A percentile compares a stretch with the other conserved stretches of the same genome.
These are phyloP conservation scores for Uria aalge DNA, from an alignment of 2,113 vertebrate genomes.

Conservation along the genomic window DNA sequence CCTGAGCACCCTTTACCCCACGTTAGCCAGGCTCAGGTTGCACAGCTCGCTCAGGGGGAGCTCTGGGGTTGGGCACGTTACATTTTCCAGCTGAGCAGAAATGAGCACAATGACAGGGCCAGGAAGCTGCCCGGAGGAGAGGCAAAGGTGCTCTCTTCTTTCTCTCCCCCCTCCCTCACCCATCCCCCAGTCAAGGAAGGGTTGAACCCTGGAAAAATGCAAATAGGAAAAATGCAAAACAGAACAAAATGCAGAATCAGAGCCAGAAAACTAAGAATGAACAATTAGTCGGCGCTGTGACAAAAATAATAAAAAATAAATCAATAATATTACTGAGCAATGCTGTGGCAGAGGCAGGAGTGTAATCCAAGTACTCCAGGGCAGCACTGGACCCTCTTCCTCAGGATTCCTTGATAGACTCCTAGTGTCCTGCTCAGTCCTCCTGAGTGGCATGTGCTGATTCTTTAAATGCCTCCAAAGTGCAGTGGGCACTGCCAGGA, in stretches of 20 bases:
- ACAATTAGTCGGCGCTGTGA: background rate
- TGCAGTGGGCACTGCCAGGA: background rate
- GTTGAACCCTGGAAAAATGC: background rate
- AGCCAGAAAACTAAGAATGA: background rate
- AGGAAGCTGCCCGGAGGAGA: background rate
- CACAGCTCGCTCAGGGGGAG: background rate
- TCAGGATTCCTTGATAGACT: background rate
- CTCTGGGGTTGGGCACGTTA: fast-evolving
- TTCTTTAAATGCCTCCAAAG: background rate
- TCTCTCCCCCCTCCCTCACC: background rate
- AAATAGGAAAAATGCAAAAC: background rate
- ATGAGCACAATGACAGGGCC: background rate
- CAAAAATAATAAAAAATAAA: background rate
- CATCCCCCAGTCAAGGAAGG: background rate
- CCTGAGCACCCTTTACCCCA: background rate
- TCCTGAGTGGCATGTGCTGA: background rate
- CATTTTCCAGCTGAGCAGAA: background rate
- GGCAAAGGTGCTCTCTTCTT: background rate
- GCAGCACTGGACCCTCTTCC: background rate
- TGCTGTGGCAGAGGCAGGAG: background rate
- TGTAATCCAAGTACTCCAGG: background rate
- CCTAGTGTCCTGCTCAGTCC: background rate
- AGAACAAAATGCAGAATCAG: background rate
- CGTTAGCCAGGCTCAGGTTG: background rate
- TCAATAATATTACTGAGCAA: background rate